Conservation (phyloP, 2,888 invertebrate species). For the Tipula vernalis region DNA sequence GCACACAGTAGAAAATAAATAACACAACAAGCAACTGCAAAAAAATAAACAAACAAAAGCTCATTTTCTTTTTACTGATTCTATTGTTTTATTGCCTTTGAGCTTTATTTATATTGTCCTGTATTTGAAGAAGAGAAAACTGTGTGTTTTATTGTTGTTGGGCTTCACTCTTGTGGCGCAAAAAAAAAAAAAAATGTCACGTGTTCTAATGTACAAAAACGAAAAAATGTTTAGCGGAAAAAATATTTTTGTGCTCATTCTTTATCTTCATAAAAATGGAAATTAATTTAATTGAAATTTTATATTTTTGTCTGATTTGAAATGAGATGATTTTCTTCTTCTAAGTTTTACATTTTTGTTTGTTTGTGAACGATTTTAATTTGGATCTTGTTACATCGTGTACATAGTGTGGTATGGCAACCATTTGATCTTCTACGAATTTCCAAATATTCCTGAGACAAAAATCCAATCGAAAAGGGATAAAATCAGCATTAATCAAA, state of each 20-base stretch:
- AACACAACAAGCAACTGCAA: not conserved
- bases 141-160: not conserved
- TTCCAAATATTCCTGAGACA: too few relatives aligned
- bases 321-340: not conserved
- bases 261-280: not conserved
- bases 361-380: not conserved
- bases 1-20: not conserved
- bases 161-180: not conserved
- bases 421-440: not conserved
- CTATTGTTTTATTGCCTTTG: constrained; percentile 4
- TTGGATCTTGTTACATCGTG: not conserved
- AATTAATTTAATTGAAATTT: not conserved
- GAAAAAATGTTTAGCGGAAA: not conserved
- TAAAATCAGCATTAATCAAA: not conserved
- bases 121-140: not conserved
- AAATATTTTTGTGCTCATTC: not conserved
- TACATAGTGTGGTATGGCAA: too few relatives aligned
- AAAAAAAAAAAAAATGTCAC: not conserved
- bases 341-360: not conserved
- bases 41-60: not conserved
- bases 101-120: constrained; percentile 4
- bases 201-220: not conserved
- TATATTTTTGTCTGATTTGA: not conserved
- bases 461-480: not conserved
- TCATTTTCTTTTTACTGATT: not conserved